Evolutionary conservation across 2,888 invertebrate genomes (phyloP), one percentile per base, ranked within the genome.

Genomic region (Esperia sulphurella): DNA sequence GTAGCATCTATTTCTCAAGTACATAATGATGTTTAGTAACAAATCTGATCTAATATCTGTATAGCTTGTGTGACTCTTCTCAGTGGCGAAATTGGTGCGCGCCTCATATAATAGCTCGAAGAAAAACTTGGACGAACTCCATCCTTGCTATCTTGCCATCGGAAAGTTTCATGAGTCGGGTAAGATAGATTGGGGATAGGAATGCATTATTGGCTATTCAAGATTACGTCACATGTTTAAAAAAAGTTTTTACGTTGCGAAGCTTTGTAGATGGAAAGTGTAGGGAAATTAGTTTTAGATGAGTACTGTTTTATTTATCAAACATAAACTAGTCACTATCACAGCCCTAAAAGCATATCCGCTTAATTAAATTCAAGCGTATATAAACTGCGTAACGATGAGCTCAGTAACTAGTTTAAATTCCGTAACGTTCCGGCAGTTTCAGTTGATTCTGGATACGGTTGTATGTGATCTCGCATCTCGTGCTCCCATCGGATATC

Each of bases 141-240:
- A 68, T 65, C 70, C 71, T 61, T 65, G 62, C 57, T 69, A 70
- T 72, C 71, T 71, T 67, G 61, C 62, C 62, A 63, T 68, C 66
- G 65, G 68, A 75, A 85, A 83, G 79, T 83, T 85, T 82, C 80
- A 83, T 77, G 78, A 76, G 66, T 72, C 75, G 77, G 76, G 78
- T 71, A 75, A 79, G 75, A 82, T 82, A 77, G 75, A 82, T 81
- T 75, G 77, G 71, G 71, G 71, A 71, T 68, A 65, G 68, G 74
- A 74, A 79, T 83, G 79, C 77, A 78, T 83, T 83, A 83, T 80
- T 83, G 75, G 74, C 78, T 75, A 73, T 81, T 75, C 70, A 71
- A 75, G 76, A 81, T 83, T 75, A 72, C 72, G 73, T 39, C 14
- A 39, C 13, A 39, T 39, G 2, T 39, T 39, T 3, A 39, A 39